A percentile compares a stretch with the other conserved stretches of the same genome.
phyloP scores from a whole-genome alignment of 2,113 vertebrate species.

The Brachypteracias leptosomus region DNA sequence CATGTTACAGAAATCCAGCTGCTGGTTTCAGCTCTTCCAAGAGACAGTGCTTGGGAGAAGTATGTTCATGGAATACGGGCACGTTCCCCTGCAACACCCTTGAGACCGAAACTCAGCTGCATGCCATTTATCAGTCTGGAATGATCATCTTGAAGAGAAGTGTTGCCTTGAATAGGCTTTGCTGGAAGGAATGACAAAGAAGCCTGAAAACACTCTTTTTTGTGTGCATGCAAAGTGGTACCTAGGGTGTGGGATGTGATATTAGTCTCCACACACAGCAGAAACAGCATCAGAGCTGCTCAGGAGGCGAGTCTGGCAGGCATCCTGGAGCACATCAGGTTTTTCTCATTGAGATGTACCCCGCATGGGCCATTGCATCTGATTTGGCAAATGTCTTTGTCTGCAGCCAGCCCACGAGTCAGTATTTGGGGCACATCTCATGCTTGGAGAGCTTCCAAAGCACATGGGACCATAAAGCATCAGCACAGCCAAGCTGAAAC shows the following conservation, averaged over 20 bases:
- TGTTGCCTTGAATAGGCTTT: background rate
- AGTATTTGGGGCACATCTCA: background rate
- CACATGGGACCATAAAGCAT: background rate
- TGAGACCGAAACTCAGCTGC: constrained; percentile 42
- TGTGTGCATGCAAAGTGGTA: background rate
- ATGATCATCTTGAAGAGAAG: background rate
- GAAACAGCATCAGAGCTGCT: background rate
- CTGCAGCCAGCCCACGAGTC: background rate
- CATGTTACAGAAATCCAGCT: constrained; percentile 32
- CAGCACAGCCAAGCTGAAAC: background rate
- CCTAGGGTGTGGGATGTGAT: background rate
- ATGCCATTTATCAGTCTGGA: constrained; percentile 1
- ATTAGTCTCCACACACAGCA: background rate
- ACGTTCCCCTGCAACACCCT: constrained; percentile 40
- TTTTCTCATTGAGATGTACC: background rate
- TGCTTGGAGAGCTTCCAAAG: constrained; percentile 24
- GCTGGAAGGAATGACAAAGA: background rate
- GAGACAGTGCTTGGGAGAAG: background rate
- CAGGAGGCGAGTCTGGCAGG: background rate
- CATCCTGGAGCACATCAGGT: background rate
- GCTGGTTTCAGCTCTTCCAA: constrained; percentile 24
- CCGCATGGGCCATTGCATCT: background rate
- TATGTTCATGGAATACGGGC: background rate
- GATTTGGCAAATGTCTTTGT: background rate
- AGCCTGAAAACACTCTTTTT: background rate